Conservation (phyloP, 2,797 vertebrate species). For the Lithobates pipiens region DNA sequence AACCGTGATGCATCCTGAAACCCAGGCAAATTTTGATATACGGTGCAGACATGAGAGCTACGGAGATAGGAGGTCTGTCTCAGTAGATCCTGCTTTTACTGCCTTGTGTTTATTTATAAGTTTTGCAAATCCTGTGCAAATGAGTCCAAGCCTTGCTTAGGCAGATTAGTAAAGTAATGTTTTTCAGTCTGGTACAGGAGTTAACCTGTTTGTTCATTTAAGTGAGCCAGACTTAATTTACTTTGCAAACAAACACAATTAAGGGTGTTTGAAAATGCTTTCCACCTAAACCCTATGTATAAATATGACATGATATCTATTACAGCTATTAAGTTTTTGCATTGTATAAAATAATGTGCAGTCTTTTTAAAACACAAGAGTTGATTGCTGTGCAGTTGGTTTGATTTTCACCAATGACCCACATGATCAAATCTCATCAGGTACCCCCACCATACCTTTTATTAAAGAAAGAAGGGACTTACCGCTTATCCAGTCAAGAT, state of each 20-base stretch:
- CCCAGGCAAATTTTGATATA: background rate
- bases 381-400: background rate
- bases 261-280: background rate
- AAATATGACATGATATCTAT: background rate
- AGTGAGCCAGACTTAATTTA: constrained; percentile 28
- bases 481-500: too few species aligned
- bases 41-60: background rate
- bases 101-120: constrained; percentile 46
- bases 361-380: background rate
- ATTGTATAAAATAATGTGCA: background rate
- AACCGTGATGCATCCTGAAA: background rate
- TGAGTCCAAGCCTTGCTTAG: constrained; percentile 58
- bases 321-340: background rate
- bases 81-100: constrained; percentile 24
- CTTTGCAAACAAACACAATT: constrained; percentile 22
- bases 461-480: too few species aligned
- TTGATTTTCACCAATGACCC: background rate
- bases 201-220: constrained; percentile 50
- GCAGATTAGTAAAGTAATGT: constrained; percentile 43
- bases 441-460: too few species aligned
- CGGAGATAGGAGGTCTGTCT: constrained; percentile 14
- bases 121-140: constrained; percentile 49
- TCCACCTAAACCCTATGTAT: too few species aligned
- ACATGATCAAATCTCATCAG: background rate
- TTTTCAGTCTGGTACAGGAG: constrained; percentile 41